Percentiles rank a stretch among this genome's conserved stretches.
These are phyloP conservation scores for Teleogryllus occipitalis DNA, from an alignment of 1,140 invertebrate species.

Conservation along the genomic window DNA sequence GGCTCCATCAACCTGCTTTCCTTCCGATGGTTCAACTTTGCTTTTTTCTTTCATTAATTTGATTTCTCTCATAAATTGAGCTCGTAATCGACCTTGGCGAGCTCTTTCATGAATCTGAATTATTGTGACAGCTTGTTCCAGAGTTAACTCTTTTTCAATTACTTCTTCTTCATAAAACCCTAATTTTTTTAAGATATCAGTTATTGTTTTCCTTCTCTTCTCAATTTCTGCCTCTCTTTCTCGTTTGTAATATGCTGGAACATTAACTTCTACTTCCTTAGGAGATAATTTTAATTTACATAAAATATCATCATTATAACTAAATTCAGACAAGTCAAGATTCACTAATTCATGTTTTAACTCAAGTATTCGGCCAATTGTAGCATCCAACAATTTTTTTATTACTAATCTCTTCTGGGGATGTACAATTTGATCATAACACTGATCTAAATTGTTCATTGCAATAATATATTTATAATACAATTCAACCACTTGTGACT, in stretches of 20 bases:
- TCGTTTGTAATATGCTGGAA: slow-evolving; percentile 59
- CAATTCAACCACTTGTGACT: slow-evolving; percentile 47
- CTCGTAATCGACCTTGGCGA: slow-evolving; percentile 55
- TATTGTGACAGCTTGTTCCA: slow-evolving; percentile 73
- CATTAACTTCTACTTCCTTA: slow-evolving; percentile 51
- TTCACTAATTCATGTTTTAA: slow-evolving; percentile 79
- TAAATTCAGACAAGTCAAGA: slow-evolving; percentile 75
- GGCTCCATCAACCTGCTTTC: slow-evolving; percentile 44
- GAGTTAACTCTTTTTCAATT: slow-evolving; percentile 50
- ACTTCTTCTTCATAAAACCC: slow-evolving; percentile 55
- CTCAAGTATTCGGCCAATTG: slow-evolving; percentile 68
- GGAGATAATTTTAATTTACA: slow-evolving; percentile 52
- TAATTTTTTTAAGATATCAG: slow-evolving; percentile 53
- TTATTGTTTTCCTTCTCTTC: slow-evolving; percentile 51
- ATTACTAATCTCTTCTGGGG: slow-evolving; percentile 82
- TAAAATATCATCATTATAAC: slow-evolving; percentile 74
- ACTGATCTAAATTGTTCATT: slow-evolving; percentile 63
- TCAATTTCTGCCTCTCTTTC: slow-evolving; percentile 54
- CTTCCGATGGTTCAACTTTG: slow-evolving; percentile 35
- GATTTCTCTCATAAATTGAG: slow-evolving; percentile 88
- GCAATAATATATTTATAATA: slow-evolving; percentile 75
- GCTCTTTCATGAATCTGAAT: slow-evolving; percentile 87
- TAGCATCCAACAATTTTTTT: slow-evolving; percentile 66
- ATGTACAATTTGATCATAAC: slow-evolving; percentile 86
- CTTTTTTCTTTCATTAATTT: slow-evolving; percentile 60